A percentile compares a stretch with the other conserved stretches of the same genome.
Evolutionary conservation across 2,797 vertebrate species (phyloP).

Genomic region (Alca torda): DNA sequence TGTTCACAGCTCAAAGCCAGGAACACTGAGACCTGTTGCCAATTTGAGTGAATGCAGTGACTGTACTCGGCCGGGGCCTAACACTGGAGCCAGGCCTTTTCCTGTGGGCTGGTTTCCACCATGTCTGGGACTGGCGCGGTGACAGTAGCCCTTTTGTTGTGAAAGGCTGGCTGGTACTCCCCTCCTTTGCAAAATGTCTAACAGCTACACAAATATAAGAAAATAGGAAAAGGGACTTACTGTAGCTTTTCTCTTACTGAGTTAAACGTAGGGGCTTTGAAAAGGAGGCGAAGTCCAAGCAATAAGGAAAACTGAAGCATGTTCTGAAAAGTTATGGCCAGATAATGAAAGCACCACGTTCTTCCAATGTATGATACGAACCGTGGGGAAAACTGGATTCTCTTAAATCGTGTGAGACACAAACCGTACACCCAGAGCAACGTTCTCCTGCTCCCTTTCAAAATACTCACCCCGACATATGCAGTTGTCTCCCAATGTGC

Average conservation of each 20-base stretch:
- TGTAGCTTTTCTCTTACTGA: slow-evolving; percentile 75
- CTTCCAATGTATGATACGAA: neutral
- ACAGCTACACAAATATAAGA: slow-evolving; percentile 95
- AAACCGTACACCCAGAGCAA: neutral
- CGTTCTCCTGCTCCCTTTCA: neutral
- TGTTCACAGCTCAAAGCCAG: slow-evolving; percentile 86
- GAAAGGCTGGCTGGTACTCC: slow-evolving; percentile 82
- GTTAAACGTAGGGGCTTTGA: slow-evolving; percentile 59
- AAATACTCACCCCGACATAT: neutral
- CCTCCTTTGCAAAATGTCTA: slow-evolving; percentile 85
- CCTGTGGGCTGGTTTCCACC: slow-evolving; percentile 94
- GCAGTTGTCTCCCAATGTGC: neutral
- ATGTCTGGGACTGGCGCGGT: slow-evolving; percentile 93
- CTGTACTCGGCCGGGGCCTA: slow-evolving; percentile 88
- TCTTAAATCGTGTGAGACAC: neutral
- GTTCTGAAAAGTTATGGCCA: neutral
- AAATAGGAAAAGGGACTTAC: slow-evolving; percentile 90
- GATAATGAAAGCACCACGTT: slow-evolving; percentile 31
- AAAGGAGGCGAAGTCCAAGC: slow-evolving; percentile 46
- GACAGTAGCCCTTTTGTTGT: slow-evolving; percentile 98
- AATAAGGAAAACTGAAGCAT: neutral
- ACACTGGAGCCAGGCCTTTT: slow-evolving; percentile 93
- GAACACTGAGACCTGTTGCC: slow-evolving; percentile 87
- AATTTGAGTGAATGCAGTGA: slow-evolving; percentile 95
- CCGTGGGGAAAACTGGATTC: neutral